Conservation (phyloP, 2,888 invertebrate genomes). For the Bellardia pandia region DNA sequence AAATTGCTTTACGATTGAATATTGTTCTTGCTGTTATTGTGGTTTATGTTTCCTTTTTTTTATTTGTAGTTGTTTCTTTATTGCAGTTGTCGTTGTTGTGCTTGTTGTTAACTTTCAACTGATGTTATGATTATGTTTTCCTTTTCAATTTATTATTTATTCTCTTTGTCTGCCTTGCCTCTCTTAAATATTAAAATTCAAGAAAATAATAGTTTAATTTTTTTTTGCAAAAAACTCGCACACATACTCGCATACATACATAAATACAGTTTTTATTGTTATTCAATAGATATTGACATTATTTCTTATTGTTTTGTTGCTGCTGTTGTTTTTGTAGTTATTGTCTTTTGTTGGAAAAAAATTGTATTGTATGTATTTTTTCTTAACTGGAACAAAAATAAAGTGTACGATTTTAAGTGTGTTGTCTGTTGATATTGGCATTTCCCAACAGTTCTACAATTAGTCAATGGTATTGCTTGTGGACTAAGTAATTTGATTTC, state of each 20-base stretch:
- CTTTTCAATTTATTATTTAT: not conserved
- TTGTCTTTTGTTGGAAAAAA: constrained; percentile 29
- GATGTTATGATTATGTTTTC: not conserved
- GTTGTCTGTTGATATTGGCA: not conserved
- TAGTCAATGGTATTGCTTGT: too few relatives aligned
- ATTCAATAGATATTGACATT: constrained; percentile 45
- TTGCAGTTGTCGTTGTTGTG: not conserved
- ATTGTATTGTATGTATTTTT: not conserved
- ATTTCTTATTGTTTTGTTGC: constrained; percentile 26
- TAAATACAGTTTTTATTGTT: constrained; percentile 24
- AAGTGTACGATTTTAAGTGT: not conserved
- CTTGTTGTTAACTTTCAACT: constrained; percentile 13
- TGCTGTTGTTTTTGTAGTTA: not conserved
- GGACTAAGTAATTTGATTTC: too few relatives aligned
- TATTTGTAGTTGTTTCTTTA: constrained; percentile 7
- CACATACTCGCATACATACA: not conserved
- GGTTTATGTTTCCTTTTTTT: not conserved
- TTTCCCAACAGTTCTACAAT: too few relatives aligned
- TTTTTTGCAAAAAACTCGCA: not conserved
- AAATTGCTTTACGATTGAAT: constrained; percentile 24
- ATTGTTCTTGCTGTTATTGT: not conserved
- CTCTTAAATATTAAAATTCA: constrained; percentile 31
- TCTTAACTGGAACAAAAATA: constrained; percentile 1
- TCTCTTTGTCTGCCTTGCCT: not conserved
- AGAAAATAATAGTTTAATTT: constrained; percentile 44